Conservation (phyloP, 2,888 invertebrate species). For the Rhodophaea formosa region DNA sequence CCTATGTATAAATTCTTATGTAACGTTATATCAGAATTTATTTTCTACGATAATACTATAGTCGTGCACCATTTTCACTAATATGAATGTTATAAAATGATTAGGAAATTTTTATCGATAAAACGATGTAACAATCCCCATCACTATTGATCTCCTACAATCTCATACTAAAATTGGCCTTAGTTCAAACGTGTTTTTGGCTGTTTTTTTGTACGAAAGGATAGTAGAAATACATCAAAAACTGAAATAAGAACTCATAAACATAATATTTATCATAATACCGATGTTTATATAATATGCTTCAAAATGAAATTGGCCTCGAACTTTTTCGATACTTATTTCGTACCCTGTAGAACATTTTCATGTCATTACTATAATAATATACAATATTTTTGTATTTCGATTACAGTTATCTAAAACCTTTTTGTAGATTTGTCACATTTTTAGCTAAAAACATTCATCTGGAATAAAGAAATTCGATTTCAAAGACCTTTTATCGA, state of each 20-base stretch:
- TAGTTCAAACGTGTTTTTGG: not conserved
- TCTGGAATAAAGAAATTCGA: not conserved
- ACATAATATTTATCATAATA: not conserved
- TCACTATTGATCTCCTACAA: not conserved
- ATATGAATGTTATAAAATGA: not conserved
- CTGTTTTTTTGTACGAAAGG: not conserved
- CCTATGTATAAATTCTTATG: too few species aligned
- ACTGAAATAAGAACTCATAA: not conserved
- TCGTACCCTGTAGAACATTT: not conserved
- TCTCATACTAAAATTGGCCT: not conserved
- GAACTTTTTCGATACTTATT: not conserved
- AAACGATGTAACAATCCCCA: not conserved
- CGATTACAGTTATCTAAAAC: not conserved
- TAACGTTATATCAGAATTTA: not conserved
- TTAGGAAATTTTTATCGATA: not conserved
- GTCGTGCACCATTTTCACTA: not conserved
- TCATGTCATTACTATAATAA: not conserved
- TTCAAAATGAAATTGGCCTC: not conserved
- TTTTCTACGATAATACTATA: not conserved
- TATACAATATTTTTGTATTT: conserved; percentile 1
- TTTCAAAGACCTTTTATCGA: not conserved
- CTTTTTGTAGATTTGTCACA: not conserved
- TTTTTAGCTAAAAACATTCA: too few species aligned
- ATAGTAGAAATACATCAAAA: not conserved
- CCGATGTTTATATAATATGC: not conserved